Conservation (phyloP, 2,113 vertebrate genomes). For the Apaloderma vittatum region DNA sequence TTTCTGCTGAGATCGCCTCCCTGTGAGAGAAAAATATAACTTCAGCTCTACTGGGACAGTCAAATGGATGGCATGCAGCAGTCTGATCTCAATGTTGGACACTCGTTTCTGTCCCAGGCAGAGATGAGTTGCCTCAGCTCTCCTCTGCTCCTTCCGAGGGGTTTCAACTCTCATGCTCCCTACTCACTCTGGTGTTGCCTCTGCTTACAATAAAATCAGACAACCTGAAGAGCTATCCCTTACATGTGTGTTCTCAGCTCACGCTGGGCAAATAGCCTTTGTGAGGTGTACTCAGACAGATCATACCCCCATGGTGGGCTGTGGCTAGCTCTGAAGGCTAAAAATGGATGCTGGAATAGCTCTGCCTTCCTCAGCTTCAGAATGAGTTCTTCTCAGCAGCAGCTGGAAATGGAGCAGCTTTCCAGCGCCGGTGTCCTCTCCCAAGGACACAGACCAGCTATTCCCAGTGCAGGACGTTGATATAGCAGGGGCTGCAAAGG, state of each 20-base stretch:
- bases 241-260: background rate
- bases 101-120: background rate
- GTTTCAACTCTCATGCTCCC: background rate
- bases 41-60: background rate
- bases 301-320: rapidly evolving
- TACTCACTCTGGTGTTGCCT: background rate
- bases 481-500: background rate
- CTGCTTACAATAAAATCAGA: background rate
- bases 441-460: rapidly evolving
- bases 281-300: background rate
- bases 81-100: background rate
- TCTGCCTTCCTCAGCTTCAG: background rate
- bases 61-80: background rate
- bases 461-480: rapidly evolving
- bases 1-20: background rate
- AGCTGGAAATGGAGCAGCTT: background rate
- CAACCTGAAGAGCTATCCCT: background rate
- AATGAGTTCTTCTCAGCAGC: background rate
- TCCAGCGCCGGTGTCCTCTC: background rate
- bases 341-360: background rate
- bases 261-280: background rate
- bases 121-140: background rate
- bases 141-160: background rate
- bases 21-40: background rate
- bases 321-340: background rate